Evolutionary conservation across 2,888 invertebrate species (phyloP), one percentile per base, ranked within the genome.

Genomic region (Drosophila paracracens): DNA sequence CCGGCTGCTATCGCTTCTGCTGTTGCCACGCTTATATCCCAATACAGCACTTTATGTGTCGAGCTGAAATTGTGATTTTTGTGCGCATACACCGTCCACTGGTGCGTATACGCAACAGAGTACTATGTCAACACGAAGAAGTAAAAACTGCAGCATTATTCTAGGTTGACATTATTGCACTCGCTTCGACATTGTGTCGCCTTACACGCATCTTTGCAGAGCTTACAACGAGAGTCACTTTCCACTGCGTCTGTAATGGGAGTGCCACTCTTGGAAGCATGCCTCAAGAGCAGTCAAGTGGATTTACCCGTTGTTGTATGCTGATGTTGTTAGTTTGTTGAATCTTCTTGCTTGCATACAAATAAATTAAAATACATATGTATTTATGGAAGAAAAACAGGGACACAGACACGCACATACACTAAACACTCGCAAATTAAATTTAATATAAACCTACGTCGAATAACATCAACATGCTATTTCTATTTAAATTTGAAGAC

Each of bases 401-500:
- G 10, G 25, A 40, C 38, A 56, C 21, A 51, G 29, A 54, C 31
- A 25, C 31, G 36, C 56, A 65, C 29, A 46, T 27, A 61, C n/a
- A 36, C 31, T 58, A 11, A 33, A 29, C 13, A 59, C 57, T 60
- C 29, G 68, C 53, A 83, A 76, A 88, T 81, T 85, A 86, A 83
- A 88, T 86, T 85, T 83, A 81, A 83, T 86, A 83, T 66, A 80
- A 82, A 88, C 80, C 83, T 63, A 82, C 82, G 80, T 70, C 81
- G 82, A 79, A 82, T 77, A 81, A 74, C 81, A 78, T 80, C 81
- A 88, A 80, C 76, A 83, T 83, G 76, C 82, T 82, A 78, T 87
- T 84, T 84, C 82, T 88, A 87, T 88, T 87, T 88, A 87, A 88
- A 87, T 87, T 87, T 87, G 71, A 73, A 82, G 68, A 71, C 56